phyloP scores from a whole-genome alignment of 2,888 invertebrate genomes.

The Drosophila meridiana region DNA sequence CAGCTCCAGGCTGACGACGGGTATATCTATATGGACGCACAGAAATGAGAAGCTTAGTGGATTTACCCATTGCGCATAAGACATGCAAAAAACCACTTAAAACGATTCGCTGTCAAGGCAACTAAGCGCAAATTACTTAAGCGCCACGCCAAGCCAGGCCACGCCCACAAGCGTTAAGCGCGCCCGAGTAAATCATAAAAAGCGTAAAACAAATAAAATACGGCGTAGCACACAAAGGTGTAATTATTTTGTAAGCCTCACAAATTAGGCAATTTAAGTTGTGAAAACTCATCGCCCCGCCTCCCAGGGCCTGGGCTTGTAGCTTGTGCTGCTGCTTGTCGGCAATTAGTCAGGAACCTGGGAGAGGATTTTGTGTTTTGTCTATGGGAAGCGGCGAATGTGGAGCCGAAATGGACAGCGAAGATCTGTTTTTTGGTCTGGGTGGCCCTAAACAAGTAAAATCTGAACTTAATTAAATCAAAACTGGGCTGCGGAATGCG shows the following conservation, averaged over 20 bases:
- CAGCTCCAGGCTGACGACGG: slow-evolving; percentile 92
- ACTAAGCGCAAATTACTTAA: slow-evolving; percentile 32
- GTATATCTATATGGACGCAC: slow-evolving; percentile 88
- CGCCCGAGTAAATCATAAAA: slow-evolving; percentile 37
- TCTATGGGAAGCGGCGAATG: slow-evolving; percentile 35
- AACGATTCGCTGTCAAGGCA: slow-evolving; percentile 13
- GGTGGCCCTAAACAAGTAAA: slow-evolving; percentile 46
- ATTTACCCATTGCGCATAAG: slow-evolving; percentile 1
- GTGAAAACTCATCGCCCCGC: slow-evolving; percentile 29
- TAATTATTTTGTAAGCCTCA: slow-evolving; percentile 78
- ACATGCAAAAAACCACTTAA: not conserved
- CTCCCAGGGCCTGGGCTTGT: not conserved
- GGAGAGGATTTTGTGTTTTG: slow-evolving; percentile 25
- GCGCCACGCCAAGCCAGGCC: not conserved
- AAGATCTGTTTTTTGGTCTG: slow-evolving; percentile 4
- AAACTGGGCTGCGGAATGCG: slow-evolving; percentile 66
- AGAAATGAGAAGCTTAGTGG: not conserved
- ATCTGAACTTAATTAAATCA: slow-evolving; percentile 79
- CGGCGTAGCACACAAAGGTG: slow-evolving; percentile 53
- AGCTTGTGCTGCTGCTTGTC: slow-evolving; percentile 2
- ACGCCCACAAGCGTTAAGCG: slow-evolving; percentile 1
- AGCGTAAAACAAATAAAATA: slow-evolving; percentile 34
- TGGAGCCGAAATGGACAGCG: slow-evolving; percentile 29
- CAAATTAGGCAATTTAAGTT: slow-evolving; percentile 82
- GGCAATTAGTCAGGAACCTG: slow-evolving; percentile 34